Evolutionary conservation across 2,113 vertebrate genomes (phyloP), one percentile per base, ranked within the genome.

Genomic region (Ochotona curzoniae): DNA sequence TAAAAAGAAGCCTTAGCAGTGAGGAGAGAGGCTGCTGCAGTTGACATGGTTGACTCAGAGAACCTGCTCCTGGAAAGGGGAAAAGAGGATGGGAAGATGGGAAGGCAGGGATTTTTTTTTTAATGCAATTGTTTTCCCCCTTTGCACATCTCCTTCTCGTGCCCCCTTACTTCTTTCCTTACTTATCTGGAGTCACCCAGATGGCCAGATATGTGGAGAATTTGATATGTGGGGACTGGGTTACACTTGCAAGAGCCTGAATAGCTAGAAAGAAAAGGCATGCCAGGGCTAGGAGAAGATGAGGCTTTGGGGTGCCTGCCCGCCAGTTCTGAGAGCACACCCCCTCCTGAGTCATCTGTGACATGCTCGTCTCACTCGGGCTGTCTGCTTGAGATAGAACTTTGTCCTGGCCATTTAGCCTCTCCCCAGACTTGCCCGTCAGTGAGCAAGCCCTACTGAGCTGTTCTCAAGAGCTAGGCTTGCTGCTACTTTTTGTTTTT

Each of bases 21-120:
- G 93, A 76, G 73, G 74, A 66, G 1, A 89, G 71, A 74, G 79
- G 75, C 91, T 93, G 93, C 94, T 97, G 90, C 93, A 28, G 38
- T 92, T 1, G 6, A 84, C 69, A 13, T 87, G 97, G 96, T 95
- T 94, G 96, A 94, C 84, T 97, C 96, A 96, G 97, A 98, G 97
- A 96, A 30, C 49, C 87, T 95, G 80, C 94, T 94, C 94, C 69
- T 94, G 95, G 96, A 30, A 96, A 70, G 44, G 26, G 63, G 94
- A 94, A 97, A 96, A 67, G 95, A 94, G 89, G 96, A 93, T 80
- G 69, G 94, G 91, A 89, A 38, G 28, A 30, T 23, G 67, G 94
- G 96, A 93, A 94, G 38, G 38, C 38, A 44, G 38, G 38, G 38
- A 6, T 44, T 75, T 49, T 47, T 67, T 76, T 93, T 85, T 63